A percentile compares a stretch with the other conserved stretches of the same genome.
Evolutionary conservation across 2,888 invertebrate species (phyloP).

Genomic region (Tenthredo amoena): DNA sequence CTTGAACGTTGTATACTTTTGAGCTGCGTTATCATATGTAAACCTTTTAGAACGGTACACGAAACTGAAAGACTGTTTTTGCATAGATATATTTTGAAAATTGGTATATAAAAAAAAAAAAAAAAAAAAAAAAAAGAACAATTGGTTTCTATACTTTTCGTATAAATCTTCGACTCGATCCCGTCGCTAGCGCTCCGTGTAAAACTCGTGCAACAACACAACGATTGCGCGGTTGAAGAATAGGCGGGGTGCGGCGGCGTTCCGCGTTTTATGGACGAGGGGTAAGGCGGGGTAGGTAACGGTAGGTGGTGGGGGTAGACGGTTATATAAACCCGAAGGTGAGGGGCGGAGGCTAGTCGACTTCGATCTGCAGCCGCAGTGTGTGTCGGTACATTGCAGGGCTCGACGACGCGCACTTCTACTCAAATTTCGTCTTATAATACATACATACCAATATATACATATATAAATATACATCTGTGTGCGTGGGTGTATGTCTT

Average conservation of each 20-base stretch:
- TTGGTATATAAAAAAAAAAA: neutral
- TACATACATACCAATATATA: neutral
- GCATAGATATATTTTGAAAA: too few relatives aligned
- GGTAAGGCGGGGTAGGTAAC: conserved; percentile 60
- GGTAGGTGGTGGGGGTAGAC: conserved; percentile 60
- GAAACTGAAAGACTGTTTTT: too few relatives aligned
- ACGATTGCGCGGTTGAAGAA: conserved; percentile 69
- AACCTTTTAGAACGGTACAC: too few relatives aligned
- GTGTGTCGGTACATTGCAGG: conserved; percentile 4
- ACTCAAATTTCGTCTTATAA: neutral
- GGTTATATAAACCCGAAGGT: conserved; percentile 72
- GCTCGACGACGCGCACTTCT: conserved; percentile 28
- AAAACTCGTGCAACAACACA: conserved; percentile 59
- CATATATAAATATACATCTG: too few relatives aligned
- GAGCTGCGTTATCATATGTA: too few relatives aligned
- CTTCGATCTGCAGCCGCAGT: conserved; percentile 64
- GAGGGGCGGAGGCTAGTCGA: conserved; percentile 76
- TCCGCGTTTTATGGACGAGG: neutral
- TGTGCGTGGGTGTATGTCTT: too few relatives aligned
- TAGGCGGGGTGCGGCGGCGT: conserved; percentile 31
- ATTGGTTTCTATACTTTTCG: neutral
- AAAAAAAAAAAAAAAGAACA: neutral
- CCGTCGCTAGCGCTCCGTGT: conserved; percentile 26
- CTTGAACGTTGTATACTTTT: too few relatives aligned
- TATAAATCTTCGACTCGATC: neutral